phyloP scores from a whole-genome alignment of 2,113 vertebrate genomes.

The Pangasianodon gigas region DNA sequence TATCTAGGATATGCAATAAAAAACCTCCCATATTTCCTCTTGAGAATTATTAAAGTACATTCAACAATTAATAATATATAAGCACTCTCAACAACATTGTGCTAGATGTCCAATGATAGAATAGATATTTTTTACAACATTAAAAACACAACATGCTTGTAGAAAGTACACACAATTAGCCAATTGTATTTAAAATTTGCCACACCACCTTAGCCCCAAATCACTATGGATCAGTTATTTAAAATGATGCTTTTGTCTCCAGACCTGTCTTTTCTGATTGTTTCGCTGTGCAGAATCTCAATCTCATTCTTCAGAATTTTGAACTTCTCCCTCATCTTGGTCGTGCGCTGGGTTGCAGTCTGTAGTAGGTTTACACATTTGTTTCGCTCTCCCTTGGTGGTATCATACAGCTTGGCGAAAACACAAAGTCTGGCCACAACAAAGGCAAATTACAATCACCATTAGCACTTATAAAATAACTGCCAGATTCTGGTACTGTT shows the following conservation, averaged over 20 bases:
- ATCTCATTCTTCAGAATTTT: conserved; percentile 79
- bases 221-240: neutral
- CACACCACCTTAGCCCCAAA: neutral
- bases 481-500: neutral
- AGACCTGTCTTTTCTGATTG: conserved; percentile 81
- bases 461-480: neutral
- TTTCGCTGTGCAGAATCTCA: conserved; percentile 77
- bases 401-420: conserved; percentile 73
- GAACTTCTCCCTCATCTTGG: conserved; percentile 75
- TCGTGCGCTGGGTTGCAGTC: conserved; percentile 74
- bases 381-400: conserved; percentile 79
- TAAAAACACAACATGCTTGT: neutral
- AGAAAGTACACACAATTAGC: neutral
- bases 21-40: neutral
- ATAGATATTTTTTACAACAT: neutral
- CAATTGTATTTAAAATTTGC: neutral
- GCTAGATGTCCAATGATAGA: neutral
- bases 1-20: neutral
- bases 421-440: conserved; percentile 72
- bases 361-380: conserved; percentile 82
- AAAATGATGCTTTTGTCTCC: neutral
- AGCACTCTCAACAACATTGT: neutral
- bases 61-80: neutral
- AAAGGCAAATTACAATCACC: neutral
- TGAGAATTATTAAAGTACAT: neutral